A percentile compares a stretch with the other conserved stretches of the same genome.
Evolutionary conservation across 2,113 vertebrate genomes (phyloP).

Genomic region (Desmodus rotundus): DNA sequence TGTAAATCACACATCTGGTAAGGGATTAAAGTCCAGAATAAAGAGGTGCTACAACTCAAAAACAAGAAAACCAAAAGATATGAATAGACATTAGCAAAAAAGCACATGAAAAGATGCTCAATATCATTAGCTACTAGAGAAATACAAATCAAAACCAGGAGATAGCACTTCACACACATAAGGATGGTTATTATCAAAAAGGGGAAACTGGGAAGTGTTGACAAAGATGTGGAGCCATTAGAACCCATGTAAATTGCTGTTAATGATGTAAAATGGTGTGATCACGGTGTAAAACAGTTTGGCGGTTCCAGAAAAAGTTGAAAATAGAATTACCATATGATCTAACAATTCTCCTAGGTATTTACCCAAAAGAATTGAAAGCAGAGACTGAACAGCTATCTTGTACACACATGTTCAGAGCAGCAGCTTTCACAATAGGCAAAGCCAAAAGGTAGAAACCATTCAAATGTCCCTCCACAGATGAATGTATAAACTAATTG

Average conservation of each 20-base stretch:
- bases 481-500: neutral
- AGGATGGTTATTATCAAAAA: neutral
- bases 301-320: neutral
- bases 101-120: neutral
- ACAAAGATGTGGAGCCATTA: neutral
- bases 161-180: neutral
- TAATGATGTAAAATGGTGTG: neutral
- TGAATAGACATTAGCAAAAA: neutral
- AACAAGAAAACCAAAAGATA: neutral
- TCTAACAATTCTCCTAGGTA: neutral
- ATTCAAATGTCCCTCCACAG: neutral
- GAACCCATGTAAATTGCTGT: neutral
- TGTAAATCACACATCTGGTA: neutral
- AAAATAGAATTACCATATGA: neutral
- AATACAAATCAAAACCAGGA: neutral
- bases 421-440: neutral
- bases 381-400: neutral
- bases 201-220: neutral
- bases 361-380: neutral
- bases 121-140: neutral
- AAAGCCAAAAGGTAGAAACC: neutral
- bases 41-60: neutral
- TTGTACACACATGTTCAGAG: neutral
- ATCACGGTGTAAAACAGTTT: neutral
- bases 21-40: neutral